Conservation (phyloP, 1,140 invertebrate genomes). For the Argopecten irradians region DNA sequence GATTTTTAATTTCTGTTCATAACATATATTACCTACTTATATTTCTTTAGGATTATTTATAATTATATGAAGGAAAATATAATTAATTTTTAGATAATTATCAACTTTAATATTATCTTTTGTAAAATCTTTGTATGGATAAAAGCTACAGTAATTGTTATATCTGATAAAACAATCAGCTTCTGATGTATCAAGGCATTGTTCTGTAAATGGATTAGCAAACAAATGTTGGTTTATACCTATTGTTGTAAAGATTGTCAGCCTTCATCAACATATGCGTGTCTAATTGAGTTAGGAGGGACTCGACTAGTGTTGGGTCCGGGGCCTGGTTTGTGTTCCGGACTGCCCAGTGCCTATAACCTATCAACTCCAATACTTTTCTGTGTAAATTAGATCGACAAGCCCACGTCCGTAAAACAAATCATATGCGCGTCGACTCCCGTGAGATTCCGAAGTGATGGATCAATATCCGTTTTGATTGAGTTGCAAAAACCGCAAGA, state of each 20-base stretch:
- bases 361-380: slow-evolving; percentile 17
- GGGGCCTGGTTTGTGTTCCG: slow-evolving; percentile 4
- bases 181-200: too few species aligned
- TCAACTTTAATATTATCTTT: too few species aligned
- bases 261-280: not conserved
- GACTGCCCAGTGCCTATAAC: not conserved
- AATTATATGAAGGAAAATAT: too few species aligned
- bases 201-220: too few species aligned
- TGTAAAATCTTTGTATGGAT: too few species aligned
- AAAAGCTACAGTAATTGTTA: too few species aligned
- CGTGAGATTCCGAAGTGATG: not conserved
- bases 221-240: not conserved
- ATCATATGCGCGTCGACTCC: slow-evolving; percentile 20
- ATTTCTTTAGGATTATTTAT: too few species aligned
- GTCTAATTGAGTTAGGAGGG: not conserved
- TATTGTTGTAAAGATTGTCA: not conserved
- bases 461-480: slow-evolving; percentile 18
- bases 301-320: not conserved
- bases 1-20: too few species aligned
- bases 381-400: slow-evolving; percentile 21
- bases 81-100: too few species aligned
- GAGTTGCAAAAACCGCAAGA: slow-evolving; percentile 12
- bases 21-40: too few species aligned
- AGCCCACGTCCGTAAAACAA: slow-evolving; percentile 15
- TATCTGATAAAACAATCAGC: too few species aligned